A percentile compares a stretch with the other conserved stretches of the same genome.
phyloP scores from a whole-genome alignment of 2,888 invertebrate species.

The Sarcophaga caerulescens region DNA sequence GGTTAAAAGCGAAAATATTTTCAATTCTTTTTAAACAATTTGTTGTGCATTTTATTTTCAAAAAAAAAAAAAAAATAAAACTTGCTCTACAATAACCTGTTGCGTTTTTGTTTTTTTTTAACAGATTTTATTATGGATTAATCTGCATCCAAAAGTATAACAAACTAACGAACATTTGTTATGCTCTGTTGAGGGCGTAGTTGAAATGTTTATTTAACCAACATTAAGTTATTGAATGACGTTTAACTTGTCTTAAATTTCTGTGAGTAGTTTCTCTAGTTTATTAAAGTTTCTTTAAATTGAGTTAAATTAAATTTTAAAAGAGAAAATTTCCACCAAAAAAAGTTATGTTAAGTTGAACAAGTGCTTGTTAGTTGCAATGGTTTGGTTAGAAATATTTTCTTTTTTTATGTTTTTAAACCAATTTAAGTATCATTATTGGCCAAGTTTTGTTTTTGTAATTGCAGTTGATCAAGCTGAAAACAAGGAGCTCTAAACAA shows the following conservation, averaged over 20 bases:
- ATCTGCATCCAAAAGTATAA: no score
- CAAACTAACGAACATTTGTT: no score
- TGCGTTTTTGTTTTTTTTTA: background rate
- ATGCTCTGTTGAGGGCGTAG: no score
- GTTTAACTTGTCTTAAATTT: no score
- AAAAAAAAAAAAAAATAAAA: background rate
- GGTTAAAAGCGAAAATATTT: background rate
- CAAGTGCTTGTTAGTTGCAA: background rate
- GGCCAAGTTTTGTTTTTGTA: constrained; percentile 19
- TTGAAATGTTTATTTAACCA: no score
- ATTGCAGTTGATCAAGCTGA: constrained; percentile 34
- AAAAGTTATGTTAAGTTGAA: background rate
- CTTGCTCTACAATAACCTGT: constrained; percentile 43
- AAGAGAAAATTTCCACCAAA: background rate
- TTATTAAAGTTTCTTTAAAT: no score
- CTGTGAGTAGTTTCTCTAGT: no score
- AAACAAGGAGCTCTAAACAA: background rate
- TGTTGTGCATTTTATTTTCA: background rate
- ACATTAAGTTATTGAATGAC: no score
- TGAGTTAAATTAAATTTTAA: background rate
- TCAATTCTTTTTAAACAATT: constrained; percentile 3
- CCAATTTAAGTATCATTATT: constrained; percentile 4
- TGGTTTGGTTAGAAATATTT: constrained; percentile 30
- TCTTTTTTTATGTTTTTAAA: background rate
- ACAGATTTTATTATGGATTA: no score